Conservation (phyloP, 1,140 invertebrate genomes). For the Drosophila jambulina region DNA sequence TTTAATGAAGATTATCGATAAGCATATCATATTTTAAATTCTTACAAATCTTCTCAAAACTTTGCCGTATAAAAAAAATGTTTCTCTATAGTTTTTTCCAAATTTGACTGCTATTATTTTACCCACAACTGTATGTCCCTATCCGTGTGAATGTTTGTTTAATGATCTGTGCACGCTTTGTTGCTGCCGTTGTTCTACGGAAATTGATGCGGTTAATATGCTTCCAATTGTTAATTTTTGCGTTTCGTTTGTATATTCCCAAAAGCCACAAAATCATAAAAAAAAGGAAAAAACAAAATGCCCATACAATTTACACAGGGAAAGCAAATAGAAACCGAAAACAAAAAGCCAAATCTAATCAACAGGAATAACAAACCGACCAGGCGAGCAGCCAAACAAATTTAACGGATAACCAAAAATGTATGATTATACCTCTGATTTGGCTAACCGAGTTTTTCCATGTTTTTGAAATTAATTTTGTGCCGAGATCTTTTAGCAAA, state of each 20-base stretch:
- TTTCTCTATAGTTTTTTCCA: too few species aligned
- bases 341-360: slow-evolving; percentile 53
- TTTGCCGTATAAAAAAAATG: too few species aligned
- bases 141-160: slow-evolving; percentile 54
- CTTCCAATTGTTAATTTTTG: slow-evolving; percentile 74
- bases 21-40: too few species aligned
- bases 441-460: slow-evolving; percentile 12
- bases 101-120: neutral
- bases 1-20: too few species aligned
- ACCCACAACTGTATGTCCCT: neutral
- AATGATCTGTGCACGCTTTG: slow-evolving; percentile 62
- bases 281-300: neutral
- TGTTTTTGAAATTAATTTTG: slow-evolving; percentile 9
- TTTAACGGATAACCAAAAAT: slow-evolving; percentile 51
- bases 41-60: too few species aligned
- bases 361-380: slow-evolving; percentile 44
- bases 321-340: slow-evolving; percentile 29
- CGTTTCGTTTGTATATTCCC: slow-evolving; percentile 41
- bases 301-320: slow-evolving; percentile 7
- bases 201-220: slow-evolving; percentile 80
- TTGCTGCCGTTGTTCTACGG: slow-evolving; percentile 21
- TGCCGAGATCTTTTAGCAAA: neutral
- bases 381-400: slow-evolving; percentile 32
- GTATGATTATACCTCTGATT: slow-evolving; percentile 39
- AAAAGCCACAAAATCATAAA: slow-evolving; percentile 28